Base-by-base conservation (phyloP, 2,113 vertebrate genomes). In the Setophaga kirtlandii region DNA sequence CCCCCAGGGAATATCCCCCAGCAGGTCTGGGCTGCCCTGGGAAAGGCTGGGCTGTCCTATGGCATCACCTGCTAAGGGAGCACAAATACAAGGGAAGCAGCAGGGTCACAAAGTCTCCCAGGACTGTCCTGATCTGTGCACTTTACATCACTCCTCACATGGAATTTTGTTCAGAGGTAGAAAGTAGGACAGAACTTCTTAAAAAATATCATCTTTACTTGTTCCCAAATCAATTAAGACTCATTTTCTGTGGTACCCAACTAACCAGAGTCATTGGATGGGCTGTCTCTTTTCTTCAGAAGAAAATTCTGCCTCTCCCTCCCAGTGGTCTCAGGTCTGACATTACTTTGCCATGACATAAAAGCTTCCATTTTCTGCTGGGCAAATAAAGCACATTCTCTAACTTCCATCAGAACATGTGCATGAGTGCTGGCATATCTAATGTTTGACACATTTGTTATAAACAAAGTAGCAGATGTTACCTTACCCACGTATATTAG, bases 401-500 rank as follows among this genome's bases (percentile, higher is more conserved):
- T 65, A 87, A 4, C 33, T 96, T 96, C 49, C 31, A 79, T 90
- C 31, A 63, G 77, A 87, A 89, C 67, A 79, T 92, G 93, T 63
- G 70, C 94, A 53, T 53, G 90, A 91, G 79, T 90, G 69, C 74
- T 97, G 96, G 97, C 96, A 87, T 76, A 33, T 83, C 96, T 92
- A 91, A 86, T 87, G 47, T 96, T 97, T 96, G 94, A 94, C 95
- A 97, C 94, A 96, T 96, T 97, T 95, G 95, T 96, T 95, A 80
- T 53, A 96, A 97, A 97, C 95, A 94, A 94, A 96, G 95, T 95
- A 95, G 88, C 96, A 97, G 97, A 95, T 97, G 97, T 96, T 97
- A 96, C 93, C 88, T 97, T 97, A 96, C 96, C 95, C 94, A 97
- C 95, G 5, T 97, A 93, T 95, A 96, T 92, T 96, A 95, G 94